Conservation (phyloP, 2,113 vertebrate genomes). For the Cromileptes altivelis region DNA sequence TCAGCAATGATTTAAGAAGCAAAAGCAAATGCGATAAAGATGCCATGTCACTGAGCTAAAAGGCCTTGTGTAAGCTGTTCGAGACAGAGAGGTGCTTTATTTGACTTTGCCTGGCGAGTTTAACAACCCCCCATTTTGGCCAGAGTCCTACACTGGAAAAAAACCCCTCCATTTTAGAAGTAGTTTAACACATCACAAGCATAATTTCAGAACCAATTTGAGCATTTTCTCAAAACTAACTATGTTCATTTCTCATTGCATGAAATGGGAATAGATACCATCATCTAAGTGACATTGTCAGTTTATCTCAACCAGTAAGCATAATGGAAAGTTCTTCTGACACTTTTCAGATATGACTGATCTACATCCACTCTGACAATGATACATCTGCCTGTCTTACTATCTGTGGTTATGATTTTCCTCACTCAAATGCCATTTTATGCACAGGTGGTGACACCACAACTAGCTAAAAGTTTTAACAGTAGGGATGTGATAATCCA, state of each 20-base stretch:
- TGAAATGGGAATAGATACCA: neutral
- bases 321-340: neutral
- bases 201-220: neutral
- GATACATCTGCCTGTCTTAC: neutral
- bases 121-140: neutral
- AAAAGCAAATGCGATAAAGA: slow-evolving; percentile 19
- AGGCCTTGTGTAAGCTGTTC: slow-evolving; percentile 20
- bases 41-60: slow-evolving; percentile 22
- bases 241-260: neutral
- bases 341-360: neutral
- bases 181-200: neutral
- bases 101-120: slow-evolving; percentile 7
- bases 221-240: neutral
- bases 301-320: neutral
- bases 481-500: neutral
- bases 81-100: slow-evolving; percentile 16
- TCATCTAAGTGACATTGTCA: neutral
- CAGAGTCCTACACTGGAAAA: neutral
- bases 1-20: slow-evolving; percentile 41
- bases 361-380: neutral
- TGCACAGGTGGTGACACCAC: neutral
- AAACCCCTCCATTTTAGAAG: neutral
- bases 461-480: neutral
- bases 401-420: neutral
- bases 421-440: neutral